phyloP scores from a whole-genome alignment of 1,140 invertebrate species.

The Drosophila murphyi region DNA sequence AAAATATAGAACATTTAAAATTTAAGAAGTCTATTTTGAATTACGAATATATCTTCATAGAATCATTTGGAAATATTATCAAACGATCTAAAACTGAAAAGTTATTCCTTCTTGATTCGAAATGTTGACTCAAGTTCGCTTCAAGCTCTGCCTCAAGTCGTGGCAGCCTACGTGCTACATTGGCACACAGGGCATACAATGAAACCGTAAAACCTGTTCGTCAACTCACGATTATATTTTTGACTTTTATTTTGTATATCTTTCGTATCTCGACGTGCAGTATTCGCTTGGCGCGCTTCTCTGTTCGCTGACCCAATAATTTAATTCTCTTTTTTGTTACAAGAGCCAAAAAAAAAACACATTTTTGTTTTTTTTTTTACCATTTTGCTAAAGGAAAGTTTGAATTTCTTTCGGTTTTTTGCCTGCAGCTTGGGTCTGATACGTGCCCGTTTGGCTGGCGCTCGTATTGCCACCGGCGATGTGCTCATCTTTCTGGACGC shows the following conservation, averaged over 20 bases:
- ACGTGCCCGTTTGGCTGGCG: conserved; percentile 92
- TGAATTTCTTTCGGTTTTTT: conserved; percentile 27
- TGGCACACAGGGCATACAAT: conserved; percentile 25
- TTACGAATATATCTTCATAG: too few species aligned
- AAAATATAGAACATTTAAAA: too few species aligned
- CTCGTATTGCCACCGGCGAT: conserved; percentile 90
- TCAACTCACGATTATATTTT: conserved; percentile 69
- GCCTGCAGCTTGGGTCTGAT: conserved; percentile 90
- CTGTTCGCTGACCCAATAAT: conserved; percentile 75
- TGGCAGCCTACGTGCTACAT: conserved; percentile 12
- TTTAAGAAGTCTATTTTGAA: too few species aligned
- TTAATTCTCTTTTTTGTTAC: conserved; percentile 36
- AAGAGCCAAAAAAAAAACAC: not conserved
- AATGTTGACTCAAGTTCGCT: not conserved
- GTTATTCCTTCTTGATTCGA: not conserved
- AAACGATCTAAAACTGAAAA: not conserved
- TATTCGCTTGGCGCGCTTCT: conserved; percentile 53
- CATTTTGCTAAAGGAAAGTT: conserved; percentile 74
- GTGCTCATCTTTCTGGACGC: conserved; percentile 97
- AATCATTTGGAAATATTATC: too few species aligned
- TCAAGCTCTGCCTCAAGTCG: not conserved
- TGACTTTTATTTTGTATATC: conserved; percentile 53
- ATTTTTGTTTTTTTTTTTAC: conserved; percentile 4
- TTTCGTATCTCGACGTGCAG: conserved; percentile 37
- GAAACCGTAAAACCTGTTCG: conserved; percentile 75